Percentiles rank a stretch among this genome's conserved stretches.
phyloP scores from a whole-genome alignment of 2,888 invertebrate species.

The Ennomos quercinarius region DNA sequence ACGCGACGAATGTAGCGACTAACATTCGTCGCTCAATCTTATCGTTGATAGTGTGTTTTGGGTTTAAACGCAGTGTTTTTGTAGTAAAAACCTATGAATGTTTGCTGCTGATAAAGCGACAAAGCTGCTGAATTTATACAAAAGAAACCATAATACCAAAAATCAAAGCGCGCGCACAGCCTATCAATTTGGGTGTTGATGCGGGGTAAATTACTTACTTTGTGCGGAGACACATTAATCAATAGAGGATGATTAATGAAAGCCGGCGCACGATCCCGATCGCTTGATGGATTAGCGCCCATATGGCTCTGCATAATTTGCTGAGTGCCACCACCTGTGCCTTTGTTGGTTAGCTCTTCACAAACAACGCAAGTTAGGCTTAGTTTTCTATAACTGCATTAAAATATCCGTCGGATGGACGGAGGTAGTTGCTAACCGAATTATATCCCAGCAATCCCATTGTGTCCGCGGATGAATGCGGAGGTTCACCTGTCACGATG shows the following conservation, averaged over 20 bases:
- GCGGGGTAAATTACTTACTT: constrained; percentile 74
- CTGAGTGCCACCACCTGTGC: constrained; percentile 77
- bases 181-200: constrained; percentile 64
- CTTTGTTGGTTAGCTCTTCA: constrained; percentile 55
- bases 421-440: constrained; percentile 24
- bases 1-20: no score
- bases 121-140: not conserved
- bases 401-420: constrained; percentile 23
- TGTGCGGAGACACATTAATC: constrained; percentile 81
- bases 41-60: no score
- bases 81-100: no score
- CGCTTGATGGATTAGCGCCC: constrained; percentile 83
- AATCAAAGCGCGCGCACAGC: constrained; percentile 57
- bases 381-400: constrained; percentile 31
- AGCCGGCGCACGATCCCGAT: constrained; percentile 71
- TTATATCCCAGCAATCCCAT: constrained; percentile 25
- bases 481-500: constrained; percentile 38
- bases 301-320: constrained; percentile 82
- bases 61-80: no score
- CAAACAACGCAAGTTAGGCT: constrained; percentile 39
- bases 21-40: no score
- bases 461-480: constrained; percentile 25
- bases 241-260: constrained; percentile 83
- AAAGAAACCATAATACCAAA: constrained; percentile 42
- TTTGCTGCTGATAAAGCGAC: no score